phyloP scores from a whole-genome alignment of 2,797 vertebrate species.

The Botia kubotai region DNA sequence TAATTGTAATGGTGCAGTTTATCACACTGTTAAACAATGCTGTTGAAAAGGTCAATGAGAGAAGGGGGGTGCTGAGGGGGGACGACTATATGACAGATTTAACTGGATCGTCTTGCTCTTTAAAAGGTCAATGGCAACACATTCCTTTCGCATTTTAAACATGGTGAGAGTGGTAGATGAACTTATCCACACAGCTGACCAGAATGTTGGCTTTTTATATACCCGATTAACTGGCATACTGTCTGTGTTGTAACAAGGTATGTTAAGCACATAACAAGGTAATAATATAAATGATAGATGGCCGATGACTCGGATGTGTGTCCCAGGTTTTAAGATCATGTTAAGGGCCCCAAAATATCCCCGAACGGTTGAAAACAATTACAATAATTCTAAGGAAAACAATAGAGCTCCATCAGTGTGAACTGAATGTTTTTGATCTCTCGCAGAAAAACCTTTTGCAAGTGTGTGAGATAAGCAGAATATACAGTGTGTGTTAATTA shows the following conservation, averaged over 20 bases:
- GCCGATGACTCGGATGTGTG: no score
- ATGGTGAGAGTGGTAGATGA: neutral
- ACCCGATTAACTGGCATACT: no score
- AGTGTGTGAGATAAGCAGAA: slow-evolving; percentile 21
- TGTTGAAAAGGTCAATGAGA: slow-evolving; percentile 53
- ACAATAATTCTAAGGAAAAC: no score
- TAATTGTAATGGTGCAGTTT: slow-evolving; percentile 35
- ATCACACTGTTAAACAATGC: slow-evolving; percentile 40
- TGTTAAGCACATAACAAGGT: no score
- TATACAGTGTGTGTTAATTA: neutral
- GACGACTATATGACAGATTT: slow-evolving; percentile 50
- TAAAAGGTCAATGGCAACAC: slow-evolving; percentile 54
- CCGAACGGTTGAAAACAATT: no score
- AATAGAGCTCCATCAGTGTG: slow-evolving; percentile 9
- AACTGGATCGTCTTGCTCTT: slow-evolving; percentile 31
- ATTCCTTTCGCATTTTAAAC: slow-evolving; percentile 32
- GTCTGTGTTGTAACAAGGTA: no score
- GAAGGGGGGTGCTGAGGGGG: slow-evolving; percentile 3
- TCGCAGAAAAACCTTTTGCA: slow-evolving; percentile 1
- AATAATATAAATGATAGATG: no score
- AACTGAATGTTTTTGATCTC: slow-evolving; percentile 37
- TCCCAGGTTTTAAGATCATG: no score
- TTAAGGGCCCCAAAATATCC: no score
- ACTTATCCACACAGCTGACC: no score
- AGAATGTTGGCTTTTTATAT: no score